phyloP scores from a whole-genome alignment of 2,113 vertebrate species.

The Sorex araneus region DNA sequence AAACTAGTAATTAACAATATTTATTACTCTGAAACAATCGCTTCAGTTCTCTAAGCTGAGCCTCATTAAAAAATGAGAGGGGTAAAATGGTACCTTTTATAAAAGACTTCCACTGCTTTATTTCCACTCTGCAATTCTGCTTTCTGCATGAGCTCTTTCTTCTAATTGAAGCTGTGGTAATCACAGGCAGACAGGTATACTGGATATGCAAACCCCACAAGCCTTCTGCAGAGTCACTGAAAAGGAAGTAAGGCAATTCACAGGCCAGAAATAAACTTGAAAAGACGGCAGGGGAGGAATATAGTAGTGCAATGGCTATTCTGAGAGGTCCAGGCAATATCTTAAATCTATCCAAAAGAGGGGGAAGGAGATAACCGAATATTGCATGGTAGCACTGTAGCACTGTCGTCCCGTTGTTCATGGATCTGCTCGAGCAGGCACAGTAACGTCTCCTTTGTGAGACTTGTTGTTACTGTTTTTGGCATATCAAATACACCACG shows the following conservation, averaged over 20 bases:
- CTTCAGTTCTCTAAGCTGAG: background rate
- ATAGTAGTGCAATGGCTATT: fast-evolving
- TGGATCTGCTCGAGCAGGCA: no score
- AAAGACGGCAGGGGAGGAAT: background rate
- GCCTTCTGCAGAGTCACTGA: background rate
- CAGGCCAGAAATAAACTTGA: background rate
- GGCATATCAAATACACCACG: no score
- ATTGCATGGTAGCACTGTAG: no score
- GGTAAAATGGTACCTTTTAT: background rate
- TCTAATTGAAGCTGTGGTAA: background rate
- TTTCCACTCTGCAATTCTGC: background rate
- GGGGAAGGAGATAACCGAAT: no score
- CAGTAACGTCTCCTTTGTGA: no score
- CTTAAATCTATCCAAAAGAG: background rate
- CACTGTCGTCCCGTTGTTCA: no score
- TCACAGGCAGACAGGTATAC: background rate
- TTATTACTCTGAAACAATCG: background rate
- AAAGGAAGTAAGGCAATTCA: no score
- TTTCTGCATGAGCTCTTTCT: background rate
- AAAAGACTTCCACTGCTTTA: background rate
- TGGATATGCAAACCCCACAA: fast-evolving
- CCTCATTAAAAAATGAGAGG: background rate
- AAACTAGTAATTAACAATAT: background rate
- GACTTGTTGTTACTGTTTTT: no score
- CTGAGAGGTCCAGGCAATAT: background rate